Evolutionary conservation across 2,888 invertebrate genomes (phyloP), one percentile per base, ranked within the genome.

Genomic region (Leucophenga maculata): DNA sequence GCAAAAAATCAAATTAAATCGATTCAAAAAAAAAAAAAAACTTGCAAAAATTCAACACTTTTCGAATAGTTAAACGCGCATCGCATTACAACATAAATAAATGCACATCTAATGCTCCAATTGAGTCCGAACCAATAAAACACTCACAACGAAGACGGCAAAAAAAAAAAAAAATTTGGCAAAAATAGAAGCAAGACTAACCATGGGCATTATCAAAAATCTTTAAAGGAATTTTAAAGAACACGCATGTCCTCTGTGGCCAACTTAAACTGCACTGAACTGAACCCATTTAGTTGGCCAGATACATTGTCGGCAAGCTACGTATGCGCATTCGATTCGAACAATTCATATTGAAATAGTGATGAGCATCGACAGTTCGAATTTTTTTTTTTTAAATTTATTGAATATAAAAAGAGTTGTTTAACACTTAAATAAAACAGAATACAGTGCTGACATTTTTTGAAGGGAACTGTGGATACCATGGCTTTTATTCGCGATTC

Each of bases 141-240:
- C 39, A 39, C 32, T 6, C 39, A 39, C 8, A 39, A 11, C 11
- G 8, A 39, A 39, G 8, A 6, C 32, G 32, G 32, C 8, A 3
- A 32, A 32, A 32, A n/a, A n/a, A n/a, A n/a, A n/a, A n/a, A n/a
- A n/a, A n/a, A n/a, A n/a, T n/a, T n/a, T 26, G 26, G 26, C 26
- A 26, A 26, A 2, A 26, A 26, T 4, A 26, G 26, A n/a, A n/a
- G n/a, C n/a, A n/a, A n/a, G n/a, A n/a, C 32, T 32, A 32, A 8
- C 32, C 8, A 39, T 39, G 20, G 2, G 46, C 32, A 3, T 44
- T 46, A 46, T 46, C 22, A n/a, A 46, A 46, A 46, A 32, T 64
- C 62, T 48, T 64, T 20, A 64, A 64, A 64, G 62, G 62, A 64
- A 64, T 64, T 64, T 64, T 46, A 48, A 64, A 64, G 11, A 48